These are phyloP conservation scores for Apodemia hepburni DNA, from an alignment of 2,888 invertebrate species.

Conservation along the genomic window DNA sequence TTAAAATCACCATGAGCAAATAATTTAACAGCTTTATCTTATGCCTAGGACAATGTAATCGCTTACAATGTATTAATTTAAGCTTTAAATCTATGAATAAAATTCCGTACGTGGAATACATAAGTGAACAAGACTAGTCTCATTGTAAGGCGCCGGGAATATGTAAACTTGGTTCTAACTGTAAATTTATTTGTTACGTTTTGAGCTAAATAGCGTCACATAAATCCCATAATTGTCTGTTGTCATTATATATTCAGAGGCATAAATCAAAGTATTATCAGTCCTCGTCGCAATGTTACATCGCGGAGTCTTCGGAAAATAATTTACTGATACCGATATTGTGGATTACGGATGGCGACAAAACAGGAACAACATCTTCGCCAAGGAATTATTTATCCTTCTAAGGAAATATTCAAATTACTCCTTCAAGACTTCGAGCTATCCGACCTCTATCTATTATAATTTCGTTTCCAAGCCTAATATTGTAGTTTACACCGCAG, in stretches of 20 bases:
- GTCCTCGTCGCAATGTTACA: constrained; percentile 59
- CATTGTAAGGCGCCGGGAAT: constrained; percentile 51
- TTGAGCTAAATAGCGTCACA: constrained; percentile 60
- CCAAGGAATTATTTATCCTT: constrained; percentile 34
- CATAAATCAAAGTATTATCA: constrained; percentile 76
- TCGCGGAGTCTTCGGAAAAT: constrained; percentile 61
- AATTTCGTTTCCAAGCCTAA: constrained; percentile 12
- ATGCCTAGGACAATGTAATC: not conserved
- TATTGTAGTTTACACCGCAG: constrained; percentile 5
- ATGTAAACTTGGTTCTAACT: constrained; percentile 64
- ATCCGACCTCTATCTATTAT: constrained; percentile 9
- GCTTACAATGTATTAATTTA: not conserved
- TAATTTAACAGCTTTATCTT: constrained; percentile 1
- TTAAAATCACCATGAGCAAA: too few species aligned
- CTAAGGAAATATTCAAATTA: constrained; percentile 31
- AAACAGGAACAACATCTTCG: constrained; percentile 40
- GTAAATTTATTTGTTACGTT: constrained; percentile 68
- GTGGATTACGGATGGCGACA: constrained; percentile 41
- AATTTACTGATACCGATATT: constrained; percentile 66
- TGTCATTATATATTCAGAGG: constrained; percentile 72
- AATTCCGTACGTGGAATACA: constrained; percentile 51
- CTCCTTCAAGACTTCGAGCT: constrained; percentile 9
- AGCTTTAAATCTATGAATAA: constrained; percentile 26
- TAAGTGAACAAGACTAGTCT: constrained; percentile 50
- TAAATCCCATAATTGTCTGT: constrained; percentile 75